Evolutionary conservation across 2,888 invertebrate species (phyloP).

Genomic region (Chironomus riparius): DNA sequence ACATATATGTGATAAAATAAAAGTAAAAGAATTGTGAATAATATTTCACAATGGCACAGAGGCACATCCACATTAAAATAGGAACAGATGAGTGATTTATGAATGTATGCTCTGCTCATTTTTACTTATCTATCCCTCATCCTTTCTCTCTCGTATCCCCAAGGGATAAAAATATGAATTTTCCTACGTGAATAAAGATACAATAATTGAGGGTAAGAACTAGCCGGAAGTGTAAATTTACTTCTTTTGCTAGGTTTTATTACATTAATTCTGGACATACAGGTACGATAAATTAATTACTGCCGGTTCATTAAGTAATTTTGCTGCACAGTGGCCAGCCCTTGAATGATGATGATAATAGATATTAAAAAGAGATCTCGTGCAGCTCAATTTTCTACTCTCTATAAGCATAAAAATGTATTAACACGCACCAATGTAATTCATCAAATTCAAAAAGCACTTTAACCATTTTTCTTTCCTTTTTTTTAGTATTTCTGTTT

Average conservation of each 20-base stretch:
- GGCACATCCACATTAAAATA: not conserved
- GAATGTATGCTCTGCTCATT: constrained; percentile 12
- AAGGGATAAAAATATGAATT: too few species aligned
- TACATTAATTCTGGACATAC: too few species aligned
- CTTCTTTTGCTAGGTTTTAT: too few species aligned
- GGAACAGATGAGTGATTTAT: constrained; percentile 23
- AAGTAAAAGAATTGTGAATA: not conserved
- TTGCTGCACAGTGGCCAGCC: not conserved
- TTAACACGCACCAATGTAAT: constrained; percentile 26
- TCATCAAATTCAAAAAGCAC: constrained; percentile 26
- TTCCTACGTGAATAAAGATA: too few species aligned
- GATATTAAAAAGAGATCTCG: not conserved
- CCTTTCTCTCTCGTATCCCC: too few species aligned
- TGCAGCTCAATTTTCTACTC: not conserved
- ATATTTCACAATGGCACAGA: not conserved
- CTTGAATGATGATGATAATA: too few species aligned
- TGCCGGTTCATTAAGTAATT: too few species aligned
- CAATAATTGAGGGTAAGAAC: too few species aligned
- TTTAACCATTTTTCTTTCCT: constrained; percentile 16
- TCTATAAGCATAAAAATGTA: constrained; percentile 13
- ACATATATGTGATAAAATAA: not conserved
- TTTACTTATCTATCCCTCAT: not conserved
- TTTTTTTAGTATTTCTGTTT: not conserved
- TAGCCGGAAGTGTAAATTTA: too few species aligned
- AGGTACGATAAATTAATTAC: too few species aligned